Evolutionary conservation across 2,888 invertebrate species (phyloP), one percentile per base, ranked within the genome.

Genomic region (Acleris literana): DNA sequence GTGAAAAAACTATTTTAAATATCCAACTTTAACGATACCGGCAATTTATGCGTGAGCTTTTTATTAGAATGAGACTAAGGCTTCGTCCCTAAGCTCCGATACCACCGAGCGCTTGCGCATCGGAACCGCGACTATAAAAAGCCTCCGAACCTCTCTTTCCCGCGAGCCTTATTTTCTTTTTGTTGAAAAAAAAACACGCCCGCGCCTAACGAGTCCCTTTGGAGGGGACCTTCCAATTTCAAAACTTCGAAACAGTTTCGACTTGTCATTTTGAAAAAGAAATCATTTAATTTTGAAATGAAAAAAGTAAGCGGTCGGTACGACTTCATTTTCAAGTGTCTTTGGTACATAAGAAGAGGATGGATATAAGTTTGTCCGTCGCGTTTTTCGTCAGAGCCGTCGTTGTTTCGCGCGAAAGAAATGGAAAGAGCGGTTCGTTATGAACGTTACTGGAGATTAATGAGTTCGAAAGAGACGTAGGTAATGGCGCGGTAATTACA

Each of bases 51-150:
- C 89, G 91, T 88, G 80, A 90, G 90, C 90, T 92, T 90, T 90
- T 90, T 90, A 90, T 90, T 88, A 86, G 88, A 90, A 90, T 91
- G 85, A 87, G 86, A 90, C 88, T 90, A 90, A 86, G 87, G 81
- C 83, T 79, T 86, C 87, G 87, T 90, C 86, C 89, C 86, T 84
- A 88, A 90, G 90, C 87, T 84, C 79, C 80, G 86, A 90, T 89
- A 91, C 92, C 86, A 87, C 91, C 92, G 88, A 81, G 89, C 91
- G 88, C 89, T 77, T 81, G 90, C 92, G 90, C 91, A 87, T 86
- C 91, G 86, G 85, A 84, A 82, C 86, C 83, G 74, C 88, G 88
- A 92, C 92, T 92, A 92, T 91, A 91, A 90, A 88, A 90, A 90
- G 84, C 88, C 86, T 88, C 77, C 80, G 83, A 88, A 82, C 87